Percentiles rank a stretch among this genome's conserved stretches.
Conservation (phyloP, 2,113 vertebrate species). For the Strigops habroptila region DNA sequence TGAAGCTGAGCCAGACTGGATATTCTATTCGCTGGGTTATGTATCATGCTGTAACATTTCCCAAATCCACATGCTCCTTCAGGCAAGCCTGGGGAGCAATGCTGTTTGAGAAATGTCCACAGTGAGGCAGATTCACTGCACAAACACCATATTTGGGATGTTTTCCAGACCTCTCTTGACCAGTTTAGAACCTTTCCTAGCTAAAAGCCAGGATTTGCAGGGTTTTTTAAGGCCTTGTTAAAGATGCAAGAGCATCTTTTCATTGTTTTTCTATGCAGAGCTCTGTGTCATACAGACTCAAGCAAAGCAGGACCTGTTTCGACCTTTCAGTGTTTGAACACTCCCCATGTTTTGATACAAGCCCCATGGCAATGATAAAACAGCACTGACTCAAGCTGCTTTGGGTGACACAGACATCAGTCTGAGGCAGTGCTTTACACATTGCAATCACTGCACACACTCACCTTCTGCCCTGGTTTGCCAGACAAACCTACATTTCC, state of each 20-base stretch:
- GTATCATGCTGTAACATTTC: background rate
- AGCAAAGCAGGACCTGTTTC: background rate
- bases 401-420: too few relatives aligned
- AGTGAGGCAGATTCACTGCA: background rate
- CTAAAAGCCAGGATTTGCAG: background rate
- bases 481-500: conserved; percentile 91
- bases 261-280: background rate
- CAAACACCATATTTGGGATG: background rate
- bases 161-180: background rate
- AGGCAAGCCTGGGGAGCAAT: background rate
- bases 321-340: background rate
- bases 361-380: background rate
- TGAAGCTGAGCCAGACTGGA: background rate
- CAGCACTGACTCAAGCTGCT: background rate
- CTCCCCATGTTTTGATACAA: background rate
- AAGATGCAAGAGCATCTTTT: background rate
- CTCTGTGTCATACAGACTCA: background rate
- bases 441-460: background rate
- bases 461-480: conserved; percentile 87
- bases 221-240: background rate
- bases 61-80: background rate
- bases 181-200: background rate
- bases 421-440: accelerated
- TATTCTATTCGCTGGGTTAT: background rate
- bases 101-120: background rate